Conservation (phyloP, 1,140 invertebrate genomes). For the Leptinotarsa texana region DNA sequence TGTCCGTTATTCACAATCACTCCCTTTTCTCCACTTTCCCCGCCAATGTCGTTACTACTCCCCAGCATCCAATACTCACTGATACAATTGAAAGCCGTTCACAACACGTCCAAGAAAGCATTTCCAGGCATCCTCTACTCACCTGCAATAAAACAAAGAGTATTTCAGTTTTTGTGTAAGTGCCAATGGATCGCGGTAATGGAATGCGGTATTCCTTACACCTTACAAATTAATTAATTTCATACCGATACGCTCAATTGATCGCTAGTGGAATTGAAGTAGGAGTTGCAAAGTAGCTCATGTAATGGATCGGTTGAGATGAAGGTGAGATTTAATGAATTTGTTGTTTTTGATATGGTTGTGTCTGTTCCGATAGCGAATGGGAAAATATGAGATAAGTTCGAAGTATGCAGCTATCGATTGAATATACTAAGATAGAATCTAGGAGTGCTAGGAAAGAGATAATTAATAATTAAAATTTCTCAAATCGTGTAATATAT, state of each 20-base stretch:
- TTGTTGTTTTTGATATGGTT: too few species aligned
- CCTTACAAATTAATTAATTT: constrained; percentile 17
- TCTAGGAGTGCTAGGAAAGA: too few species aligned
- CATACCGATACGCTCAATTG: constrained; percentile 15
- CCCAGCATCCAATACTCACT: background rate
- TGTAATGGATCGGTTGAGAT: too few species aligned
- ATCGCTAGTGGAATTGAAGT: constrained; percentile 15
- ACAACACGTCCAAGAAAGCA: background rate
- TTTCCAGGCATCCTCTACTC: constrained; percentile 11
- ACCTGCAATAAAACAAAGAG: constrained; percentile 18
- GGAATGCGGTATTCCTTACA: constrained; percentile 9
- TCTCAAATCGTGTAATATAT: too few species aligned
- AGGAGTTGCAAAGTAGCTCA: background rate
- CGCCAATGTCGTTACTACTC: background rate
- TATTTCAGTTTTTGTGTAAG: constrained; percentile 15
- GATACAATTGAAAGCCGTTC: background rate
- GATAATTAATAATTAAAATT: too few species aligned
- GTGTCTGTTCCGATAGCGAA: too few species aligned
- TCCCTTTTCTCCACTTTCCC: background rate
- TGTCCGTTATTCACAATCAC: too few species aligned
- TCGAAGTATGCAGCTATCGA: too few species aligned
- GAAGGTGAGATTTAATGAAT: too few species aligned
- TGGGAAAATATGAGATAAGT: too few species aligned
- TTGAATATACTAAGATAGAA: too few species aligned
- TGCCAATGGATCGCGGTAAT: background rate